Conservation (phyloP, 2,113 vertebrate species). For the Enhydra lutris region DNA sequence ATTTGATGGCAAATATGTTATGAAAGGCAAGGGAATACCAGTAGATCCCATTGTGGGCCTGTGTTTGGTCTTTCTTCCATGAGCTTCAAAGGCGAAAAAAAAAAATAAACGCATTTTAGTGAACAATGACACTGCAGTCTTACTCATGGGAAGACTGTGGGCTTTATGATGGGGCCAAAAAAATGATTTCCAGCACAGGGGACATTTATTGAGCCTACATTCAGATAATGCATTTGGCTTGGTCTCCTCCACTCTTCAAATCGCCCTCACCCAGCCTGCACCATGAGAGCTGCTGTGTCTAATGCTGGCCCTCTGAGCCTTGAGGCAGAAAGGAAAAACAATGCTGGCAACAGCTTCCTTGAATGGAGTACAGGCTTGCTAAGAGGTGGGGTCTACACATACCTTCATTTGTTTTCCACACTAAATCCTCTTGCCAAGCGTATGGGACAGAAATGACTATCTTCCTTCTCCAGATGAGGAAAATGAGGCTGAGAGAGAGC, state of each 20-base stretch:
- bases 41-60: not conserved
- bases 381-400: not conserved
- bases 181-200: conserved; percentile 5
- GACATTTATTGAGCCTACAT: not conserved
- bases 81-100: not conserved
- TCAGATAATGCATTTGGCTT: conserved; percentile 41
- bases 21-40: not conserved
- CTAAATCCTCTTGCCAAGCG: conserved; percentile 15
- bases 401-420: conserved; percentile 33
- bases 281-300: not conserved
- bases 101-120: not conserved
- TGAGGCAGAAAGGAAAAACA: conserved; percentile 18
- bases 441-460: conserved; percentile 24
- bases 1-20: not conserved
- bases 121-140: conserved; percentile 21
- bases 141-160: conserved; percentile 10
- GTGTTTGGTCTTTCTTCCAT: not conserved
- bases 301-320: not conserved
- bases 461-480: conserved; percentile 35
- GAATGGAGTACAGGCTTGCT: not conserved
- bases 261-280: not conserved
- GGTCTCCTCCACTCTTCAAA: not conserved
- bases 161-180: conserved; percentile 42
- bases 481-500: conserved; percentile 32
- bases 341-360: not conserved